Conservation (phyloP, 1,140 invertebrate genomes). For the Elymnias hypermnestra region DNA sequence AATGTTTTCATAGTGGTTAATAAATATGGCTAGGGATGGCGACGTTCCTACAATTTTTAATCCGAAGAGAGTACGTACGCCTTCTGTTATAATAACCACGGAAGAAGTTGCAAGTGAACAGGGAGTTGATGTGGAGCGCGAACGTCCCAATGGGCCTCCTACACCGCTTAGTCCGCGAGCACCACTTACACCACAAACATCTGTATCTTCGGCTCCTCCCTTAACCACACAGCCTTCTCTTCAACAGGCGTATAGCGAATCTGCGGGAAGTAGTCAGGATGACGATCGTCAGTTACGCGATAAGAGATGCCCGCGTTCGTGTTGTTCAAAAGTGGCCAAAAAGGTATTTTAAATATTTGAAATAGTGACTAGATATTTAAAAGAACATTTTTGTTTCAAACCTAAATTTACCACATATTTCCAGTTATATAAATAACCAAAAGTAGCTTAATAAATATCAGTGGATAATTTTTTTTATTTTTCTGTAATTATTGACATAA, state of each 20-base stretch:
- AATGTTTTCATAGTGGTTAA: slow-evolving; percentile 25
- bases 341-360: slow-evolving; percentile 64
- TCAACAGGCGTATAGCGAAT: slow-evolving; percentile 66
- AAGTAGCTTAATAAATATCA: no score
- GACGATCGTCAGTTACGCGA: slow-evolving; percentile 63
- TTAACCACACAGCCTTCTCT: slow-evolving; percentile 59
- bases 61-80: slow-evolving; percentile 82
- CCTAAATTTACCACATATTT: no score
- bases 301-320: slow-evolving; percentile 78
- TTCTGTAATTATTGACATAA: no score
- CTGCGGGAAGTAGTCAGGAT: slow-evolving; percentile 77
- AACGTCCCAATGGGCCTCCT: slow-evolving; percentile 57
- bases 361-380: no score
- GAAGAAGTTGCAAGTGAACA: slow-evolving; percentile 70
- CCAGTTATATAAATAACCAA: no score
- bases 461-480: no score
- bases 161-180: slow-evolving; percentile 60
- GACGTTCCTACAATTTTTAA: slow-evolving; percentile 86
- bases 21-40: slow-evolving; percentile 76
- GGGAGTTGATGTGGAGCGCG: slow-evolving; percentile 46
- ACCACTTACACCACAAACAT: slow-evolving; percentile 59
- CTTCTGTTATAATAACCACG: slow-evolving; percentile 83
- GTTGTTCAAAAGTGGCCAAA: slow-evolving; percentile 83
- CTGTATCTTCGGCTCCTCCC: slow-evolving; percentile 58
- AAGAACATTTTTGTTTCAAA: no score